Evolutionary conservation across 2,797 vertebrate species (phyloP).

Genomic region (Limnodromus scolopaceus): DNA sequence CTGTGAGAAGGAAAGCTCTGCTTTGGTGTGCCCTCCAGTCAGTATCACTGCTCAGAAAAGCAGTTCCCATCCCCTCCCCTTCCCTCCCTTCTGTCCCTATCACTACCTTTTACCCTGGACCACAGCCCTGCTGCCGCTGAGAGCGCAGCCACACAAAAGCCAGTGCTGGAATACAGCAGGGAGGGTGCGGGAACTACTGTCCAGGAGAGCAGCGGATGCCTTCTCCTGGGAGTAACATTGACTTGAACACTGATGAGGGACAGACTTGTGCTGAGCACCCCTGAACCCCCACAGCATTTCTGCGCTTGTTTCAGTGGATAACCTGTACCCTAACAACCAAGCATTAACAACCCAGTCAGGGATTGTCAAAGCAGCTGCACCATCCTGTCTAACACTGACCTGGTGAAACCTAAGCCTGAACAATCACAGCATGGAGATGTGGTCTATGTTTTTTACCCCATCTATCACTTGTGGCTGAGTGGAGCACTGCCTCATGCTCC

Average conservation of each 20-base stretch:
- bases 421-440: not conserved
- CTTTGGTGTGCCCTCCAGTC: not conserved
- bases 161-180: not conserved
- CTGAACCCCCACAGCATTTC: not conserved
- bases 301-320: not conserved
- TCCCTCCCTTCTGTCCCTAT: not conserved
- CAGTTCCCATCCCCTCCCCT: not conserved
- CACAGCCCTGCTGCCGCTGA: not conserved
- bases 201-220: not conserved
- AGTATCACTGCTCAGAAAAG: not conserved
- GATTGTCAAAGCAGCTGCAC: not conserved
- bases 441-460: not conserved
- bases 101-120: not conserved
- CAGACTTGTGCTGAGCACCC: not conserved
- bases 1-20: not conserved
- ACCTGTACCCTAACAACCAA: not conserved
- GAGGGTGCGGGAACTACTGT: not conserved
- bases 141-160: not conserved
- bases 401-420: not conserved
- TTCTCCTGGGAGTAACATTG: not conserved
- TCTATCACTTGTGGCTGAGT: not conserved
- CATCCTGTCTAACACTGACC: not conserved
- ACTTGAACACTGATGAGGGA: not conserved
- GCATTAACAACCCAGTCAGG: not conserved
- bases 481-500: not conserved